Evolutionary conservation across 2,113 vertebrate species (phyloP).

Genomic region (Carassius gibelio): DNA sequence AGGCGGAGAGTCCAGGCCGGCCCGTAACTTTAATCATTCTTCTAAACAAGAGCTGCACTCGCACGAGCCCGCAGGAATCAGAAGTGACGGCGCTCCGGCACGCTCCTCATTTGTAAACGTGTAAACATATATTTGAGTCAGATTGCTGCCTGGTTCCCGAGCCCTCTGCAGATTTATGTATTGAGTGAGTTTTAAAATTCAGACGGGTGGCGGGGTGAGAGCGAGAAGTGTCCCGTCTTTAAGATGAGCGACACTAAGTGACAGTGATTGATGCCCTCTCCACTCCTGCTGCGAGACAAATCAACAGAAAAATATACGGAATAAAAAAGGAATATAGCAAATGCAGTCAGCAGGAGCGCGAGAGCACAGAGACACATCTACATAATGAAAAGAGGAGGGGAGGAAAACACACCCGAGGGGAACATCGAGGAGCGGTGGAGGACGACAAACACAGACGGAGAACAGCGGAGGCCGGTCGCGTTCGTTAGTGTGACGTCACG

Average conservation of each 20-base stretch:
- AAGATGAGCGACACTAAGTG: conserved; percentile 71
- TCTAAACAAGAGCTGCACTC: conserved; percentile 77
- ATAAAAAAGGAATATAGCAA: conserved; percentile 68
- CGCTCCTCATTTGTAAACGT: conserved; percentile 69
- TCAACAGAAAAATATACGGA: conserved; percentile 69
- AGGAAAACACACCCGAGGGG: conserved; percentile 27
- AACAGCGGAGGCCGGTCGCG: too few relatives aligned
- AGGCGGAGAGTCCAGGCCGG: conserved; percentile 71
- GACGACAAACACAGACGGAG: too few relatives aligned
- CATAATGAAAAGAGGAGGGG: conserved; percentile 48
- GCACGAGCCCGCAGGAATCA: conserved; percentile 67
- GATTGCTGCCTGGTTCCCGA: conserved; percentile 59
- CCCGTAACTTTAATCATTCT: conserved; percentile 82
- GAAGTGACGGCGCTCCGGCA: conserved; percentile 68
- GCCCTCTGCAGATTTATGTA: conserved; percentile 67
- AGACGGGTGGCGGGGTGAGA: conserved; percentile 45
- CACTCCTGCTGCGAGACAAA: conserved; percentile 58
- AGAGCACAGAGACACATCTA: conserved; percentile 15
- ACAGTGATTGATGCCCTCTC: conserved; percentile 84
- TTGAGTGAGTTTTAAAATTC: conserved; percentile 69
- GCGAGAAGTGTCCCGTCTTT: conserved; percentile 40
- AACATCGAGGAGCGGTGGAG: conserved; percentile 4
- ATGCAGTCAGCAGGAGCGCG: conserved; percentile 45
- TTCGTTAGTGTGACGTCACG: too few relatives aligned
- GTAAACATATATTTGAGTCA: conserved; percentile 70